These are phyloP conservation scores for Chionis minor DNA, from an alignment of 2,113 vertebrate species.

Conservation along the genomic window DNA sequence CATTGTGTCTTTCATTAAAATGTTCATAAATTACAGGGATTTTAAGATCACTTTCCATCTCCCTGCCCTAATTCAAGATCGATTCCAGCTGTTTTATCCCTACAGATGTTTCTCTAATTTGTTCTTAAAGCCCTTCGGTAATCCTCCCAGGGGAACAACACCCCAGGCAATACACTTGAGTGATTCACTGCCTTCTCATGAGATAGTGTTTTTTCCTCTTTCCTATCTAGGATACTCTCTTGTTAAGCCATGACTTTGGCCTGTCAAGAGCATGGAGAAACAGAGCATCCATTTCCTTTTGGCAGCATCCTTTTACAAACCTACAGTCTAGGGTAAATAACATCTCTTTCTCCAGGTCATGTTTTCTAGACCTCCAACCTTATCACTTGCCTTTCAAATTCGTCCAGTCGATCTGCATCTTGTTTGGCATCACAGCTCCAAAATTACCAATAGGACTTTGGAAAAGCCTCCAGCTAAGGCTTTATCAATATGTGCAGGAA, in stretches of 20 bases:
- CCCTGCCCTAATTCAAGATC: neutral
- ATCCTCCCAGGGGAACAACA: neutral
- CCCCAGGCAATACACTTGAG: neutral
- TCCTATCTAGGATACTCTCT: neutral
- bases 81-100: neutral
- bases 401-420: neutral
- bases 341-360: neutral
- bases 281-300: neutral
- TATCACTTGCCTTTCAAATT: neutral
- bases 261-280: neutral
- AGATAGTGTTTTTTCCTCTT: neutral
- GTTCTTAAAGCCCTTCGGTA: neutral
- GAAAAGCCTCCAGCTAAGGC: neutral
- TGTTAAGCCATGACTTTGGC: neutral
- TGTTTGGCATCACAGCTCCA: neutral
- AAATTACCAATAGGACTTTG: neutral
- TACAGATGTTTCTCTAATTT: slow-evolving; percentile 1
- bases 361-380: neutral
- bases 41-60: neutral
- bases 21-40: neutral
- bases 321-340: neutral
- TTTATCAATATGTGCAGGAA: fast-evolving
- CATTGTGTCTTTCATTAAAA: neutral
- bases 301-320: neutral
- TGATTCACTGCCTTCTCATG: neutral